Evolutionary conservation across 2,888 invertebrate species (phyloP).

Genomic region (Quadroppia sp.): DNA sequence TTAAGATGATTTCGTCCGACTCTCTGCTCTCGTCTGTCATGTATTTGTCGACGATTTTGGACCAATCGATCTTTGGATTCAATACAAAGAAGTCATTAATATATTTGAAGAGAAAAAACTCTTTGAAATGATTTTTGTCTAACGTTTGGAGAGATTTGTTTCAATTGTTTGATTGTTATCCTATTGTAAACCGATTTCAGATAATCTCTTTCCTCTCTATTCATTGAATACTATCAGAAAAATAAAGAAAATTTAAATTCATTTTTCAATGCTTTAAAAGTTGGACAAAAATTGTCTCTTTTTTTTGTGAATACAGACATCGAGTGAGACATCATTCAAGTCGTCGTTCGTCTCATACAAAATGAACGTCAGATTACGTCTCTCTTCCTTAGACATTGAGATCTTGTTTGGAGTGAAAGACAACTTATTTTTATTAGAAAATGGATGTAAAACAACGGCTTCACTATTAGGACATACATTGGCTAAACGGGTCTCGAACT

Average conservation of each 20-base stretch:
- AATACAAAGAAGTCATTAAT: too few species aligned
- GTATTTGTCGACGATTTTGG: constrained; percentile 74
- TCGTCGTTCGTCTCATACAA: background rate
- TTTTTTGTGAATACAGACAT: background rate
- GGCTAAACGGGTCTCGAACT: constrained; percentile 82
- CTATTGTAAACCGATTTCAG: constrained; percentile 84
- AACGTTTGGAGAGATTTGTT: constrained; percentile 61
- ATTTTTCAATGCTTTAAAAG: too few species aligned
- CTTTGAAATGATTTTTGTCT: too few species aligned
- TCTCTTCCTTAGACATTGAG: constrained; percentile 78
- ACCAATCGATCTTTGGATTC: constrained; percentile 44
- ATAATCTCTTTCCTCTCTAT: constrained; percentile 82
- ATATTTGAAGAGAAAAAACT: too few species aligned
- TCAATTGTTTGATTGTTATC: constrained; percentile 73
- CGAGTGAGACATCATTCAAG: background rate
- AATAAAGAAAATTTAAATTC: background rate
- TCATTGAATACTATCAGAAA: constrained; percentile 66
- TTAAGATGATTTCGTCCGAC: constrained; percentile 74
- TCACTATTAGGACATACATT: constrained; percentile 73
- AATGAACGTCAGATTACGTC: constrained; percentile 71
- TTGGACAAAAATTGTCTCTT: background rate
- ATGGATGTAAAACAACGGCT: too few species aligned
- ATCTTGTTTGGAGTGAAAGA: constrained; percentile 64
- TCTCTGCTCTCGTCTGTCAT: constrained; percentile 58
- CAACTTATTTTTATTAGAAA: too few species aligned